These are phyloP conservation scores for Procambarus virginalis DNA, from an alignment of 1,140 invertebrate genomes.

Conservation along the genomic window DNA sequence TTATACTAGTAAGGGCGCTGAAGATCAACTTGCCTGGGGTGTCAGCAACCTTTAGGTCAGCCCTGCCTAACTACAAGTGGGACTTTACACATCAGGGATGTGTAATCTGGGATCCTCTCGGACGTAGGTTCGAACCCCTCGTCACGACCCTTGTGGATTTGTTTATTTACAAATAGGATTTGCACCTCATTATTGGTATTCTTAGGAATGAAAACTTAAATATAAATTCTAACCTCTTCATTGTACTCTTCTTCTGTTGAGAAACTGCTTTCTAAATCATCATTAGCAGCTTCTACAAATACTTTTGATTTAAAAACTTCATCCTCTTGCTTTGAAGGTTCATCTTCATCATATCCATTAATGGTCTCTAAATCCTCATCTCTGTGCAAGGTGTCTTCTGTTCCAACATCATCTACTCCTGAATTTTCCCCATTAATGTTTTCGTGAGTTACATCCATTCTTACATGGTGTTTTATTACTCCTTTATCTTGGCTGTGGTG, in stretches of 20 bases:
- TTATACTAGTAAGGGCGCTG: no score
- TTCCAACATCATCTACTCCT: background rate
- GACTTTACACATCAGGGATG: no score
- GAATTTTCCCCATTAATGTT: background rate
- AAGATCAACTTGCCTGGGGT: no score
- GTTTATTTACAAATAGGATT: background rate
- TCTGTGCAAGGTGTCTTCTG: background rate
- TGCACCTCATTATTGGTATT: background rate
- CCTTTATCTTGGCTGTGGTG: background rate
- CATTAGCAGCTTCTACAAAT: slow-evolving; percentile 30
- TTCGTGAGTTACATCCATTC: background rate
- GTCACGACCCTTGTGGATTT: no score
- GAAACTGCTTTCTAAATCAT: slow-evolving; percentile 60
- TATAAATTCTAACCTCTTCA: slow-evolving; percentile 50
- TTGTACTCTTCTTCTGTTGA: slow-evolving; percentile 46
- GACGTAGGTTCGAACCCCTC: no score
- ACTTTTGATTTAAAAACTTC: slow-evolving; percentile 18
- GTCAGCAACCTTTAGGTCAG: no score
- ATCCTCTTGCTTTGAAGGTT: background rate
- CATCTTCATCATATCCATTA: background rate
- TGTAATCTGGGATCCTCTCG: no score
- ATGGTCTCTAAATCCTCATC: background rate
- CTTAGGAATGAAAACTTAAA: background rate
- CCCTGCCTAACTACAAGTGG: no score
- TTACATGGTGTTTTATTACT: background rate